These are phyloP conservation scores for Dyspetes luteomarginatus DNA, from an alignment of 2,888 invertebrate genomes.

Conservation along the genomic window DNA sequence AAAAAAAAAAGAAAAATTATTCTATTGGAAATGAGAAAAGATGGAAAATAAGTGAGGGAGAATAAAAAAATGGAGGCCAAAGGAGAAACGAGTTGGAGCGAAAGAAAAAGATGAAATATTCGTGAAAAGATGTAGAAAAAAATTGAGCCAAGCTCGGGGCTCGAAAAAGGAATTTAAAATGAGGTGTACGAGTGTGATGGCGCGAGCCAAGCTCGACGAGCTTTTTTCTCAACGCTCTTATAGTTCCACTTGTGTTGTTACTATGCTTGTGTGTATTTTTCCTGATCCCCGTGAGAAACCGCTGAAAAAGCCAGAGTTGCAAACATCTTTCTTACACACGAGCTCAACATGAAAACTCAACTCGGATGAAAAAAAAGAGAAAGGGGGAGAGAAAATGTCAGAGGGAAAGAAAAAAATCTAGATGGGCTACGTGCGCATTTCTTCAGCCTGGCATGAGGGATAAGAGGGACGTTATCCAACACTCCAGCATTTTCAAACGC, in stretches of 20 bases:
- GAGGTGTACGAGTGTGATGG: conserved; percentile 1
- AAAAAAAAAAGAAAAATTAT: no score
- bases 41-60: no score
- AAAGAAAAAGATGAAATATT: not conserved
- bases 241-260: conserved; percentile 18
- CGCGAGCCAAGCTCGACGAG: not conserved
- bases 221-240: conserved; percentile 9
- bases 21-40: no score
- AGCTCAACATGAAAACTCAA: not conserved
- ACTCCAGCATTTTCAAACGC: not conserved
- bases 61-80: no score
- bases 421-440: not conserved
- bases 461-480: not conserved
- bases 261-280: not conserved
- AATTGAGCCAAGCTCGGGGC: conserved; percentile 11
- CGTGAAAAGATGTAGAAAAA: not conserved
- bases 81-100: not conserved
- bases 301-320: conserved; percentile 16
- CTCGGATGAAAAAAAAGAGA: not conserved
- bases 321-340: conserved; percentile 16
- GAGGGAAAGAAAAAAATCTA: not conserved
- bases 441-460: conserved; percentile 2
- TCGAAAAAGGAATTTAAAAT: conserved; percentile 23
- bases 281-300: conserved; percentile 13
- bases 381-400: not conserved